Percentiles rank a stretch among this genome's conserved stretches.
phyloP scores from a whole-genome alignment of 2,113 vertebrate genomes.

The Aviceda subcristata region DNA sequence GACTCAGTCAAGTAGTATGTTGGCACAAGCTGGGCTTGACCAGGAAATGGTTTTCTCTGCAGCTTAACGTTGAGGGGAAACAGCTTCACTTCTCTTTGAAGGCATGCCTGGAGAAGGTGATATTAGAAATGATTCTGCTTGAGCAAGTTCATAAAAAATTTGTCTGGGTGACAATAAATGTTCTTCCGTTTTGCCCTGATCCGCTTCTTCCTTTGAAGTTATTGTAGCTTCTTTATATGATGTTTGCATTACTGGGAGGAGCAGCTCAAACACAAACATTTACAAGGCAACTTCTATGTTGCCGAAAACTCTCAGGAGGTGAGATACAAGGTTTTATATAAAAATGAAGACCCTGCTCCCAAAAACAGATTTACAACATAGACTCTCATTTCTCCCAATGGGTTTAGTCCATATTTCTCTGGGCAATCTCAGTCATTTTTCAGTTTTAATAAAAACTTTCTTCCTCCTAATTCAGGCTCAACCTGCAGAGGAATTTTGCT shows the following conservation, averaged over 20 bases:
- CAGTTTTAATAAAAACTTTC: not conserved
- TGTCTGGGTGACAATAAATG: not conserved
- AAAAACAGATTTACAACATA: not conserved
- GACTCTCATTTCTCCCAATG: not conserved
- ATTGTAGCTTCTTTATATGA: not conserved
- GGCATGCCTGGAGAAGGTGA: not conserved
- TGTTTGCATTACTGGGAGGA: conserved; percentile 27
- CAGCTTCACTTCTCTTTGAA: conserved; percentile 13
- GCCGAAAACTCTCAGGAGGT: not conserved
- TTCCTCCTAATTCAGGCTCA: not conserved
- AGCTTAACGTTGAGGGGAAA: not conserved
- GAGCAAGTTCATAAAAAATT: not conserved
- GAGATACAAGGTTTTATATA: not conserved
- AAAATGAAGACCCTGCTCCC: not conserved
- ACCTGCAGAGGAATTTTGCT: not conserved
- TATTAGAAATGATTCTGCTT: not conserved
- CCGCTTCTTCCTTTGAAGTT: conserved; percentile 29
- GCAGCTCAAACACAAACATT: not conserved
- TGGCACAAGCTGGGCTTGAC: conserved; percentile 11
- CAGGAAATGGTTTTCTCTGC: conserved; percentile 37
- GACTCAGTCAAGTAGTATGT: not conserved
- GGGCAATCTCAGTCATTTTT: not conserved
- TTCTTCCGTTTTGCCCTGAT: not conserved
- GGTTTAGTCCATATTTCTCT: not conserved
- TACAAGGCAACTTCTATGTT: not conserved